Conservation (phyloP, 2,797 vertebrate genomes). For the Melanotaenia nigrans region DNA sequence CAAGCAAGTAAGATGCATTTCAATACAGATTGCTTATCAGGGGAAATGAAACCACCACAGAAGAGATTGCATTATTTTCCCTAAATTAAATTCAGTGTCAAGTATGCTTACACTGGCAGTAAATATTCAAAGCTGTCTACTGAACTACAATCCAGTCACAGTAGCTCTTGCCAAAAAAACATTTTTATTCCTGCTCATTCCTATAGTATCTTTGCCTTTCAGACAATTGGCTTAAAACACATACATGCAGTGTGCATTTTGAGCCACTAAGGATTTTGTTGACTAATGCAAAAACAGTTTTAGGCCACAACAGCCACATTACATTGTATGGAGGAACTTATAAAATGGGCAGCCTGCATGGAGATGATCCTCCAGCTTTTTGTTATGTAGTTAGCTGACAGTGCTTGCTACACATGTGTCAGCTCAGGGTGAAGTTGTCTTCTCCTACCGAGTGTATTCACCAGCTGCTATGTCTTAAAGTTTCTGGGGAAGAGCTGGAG, state of each 20-base stretch:
- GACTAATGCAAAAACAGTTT: constrained; percentile 2
- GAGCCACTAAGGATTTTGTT: constrained; percentile 27
- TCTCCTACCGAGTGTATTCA: constrained; percentile 28
- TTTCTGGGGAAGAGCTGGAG: constrained; percentile 39
- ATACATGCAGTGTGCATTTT: constrained; percentile 15
- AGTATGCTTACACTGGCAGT: constrained; percentile 26
- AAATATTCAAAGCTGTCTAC: constrained; percentile 44
- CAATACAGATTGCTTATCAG: constrained; percentile 56
- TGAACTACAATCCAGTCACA: constrained; percentile 19
- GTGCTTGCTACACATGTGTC: constrained; percentile 40
- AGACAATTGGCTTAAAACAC: constrained; percentile 15
- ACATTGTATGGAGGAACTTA: constrained; percentile 18
- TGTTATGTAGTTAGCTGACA: constrained; percentile 66
- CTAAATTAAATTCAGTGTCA: constrained; percentile 65
- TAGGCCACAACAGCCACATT: not conserved
- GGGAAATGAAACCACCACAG: constrained; percentile 59
- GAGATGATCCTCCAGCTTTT: constrained; percentile 33
- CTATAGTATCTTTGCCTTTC: constrained; percentile 18
- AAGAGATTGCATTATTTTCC: constrained; percentile 49
- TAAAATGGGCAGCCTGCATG: constrained; percentile 20
- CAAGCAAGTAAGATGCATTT: constrained; percentile 32
- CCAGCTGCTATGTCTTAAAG: constrained; percentile 44
- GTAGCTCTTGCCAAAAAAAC: constrained; percentile 13
- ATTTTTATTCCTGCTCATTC: not conserved
- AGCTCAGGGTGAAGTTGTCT: constrained; percentile 55